Evolutionary conservation across 2,113 vertebrate species (phyloP).

Genomic region (Sapajus apella): DNA sequence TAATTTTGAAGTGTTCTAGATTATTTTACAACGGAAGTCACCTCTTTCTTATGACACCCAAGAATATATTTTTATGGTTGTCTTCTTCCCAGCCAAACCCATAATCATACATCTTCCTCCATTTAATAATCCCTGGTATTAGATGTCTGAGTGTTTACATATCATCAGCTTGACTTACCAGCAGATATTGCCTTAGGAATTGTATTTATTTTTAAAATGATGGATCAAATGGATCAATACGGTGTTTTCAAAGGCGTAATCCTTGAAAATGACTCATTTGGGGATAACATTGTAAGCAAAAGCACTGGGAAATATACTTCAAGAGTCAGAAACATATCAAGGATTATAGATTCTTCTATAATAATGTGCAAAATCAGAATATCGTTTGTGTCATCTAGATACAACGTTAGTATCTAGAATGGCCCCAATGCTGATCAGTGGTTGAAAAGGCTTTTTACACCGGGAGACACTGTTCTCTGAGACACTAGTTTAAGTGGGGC

Average conservation of each 20-base stretch:
- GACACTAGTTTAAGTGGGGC: neutral
- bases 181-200: constrained; percentile 58
- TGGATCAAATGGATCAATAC: neutral
- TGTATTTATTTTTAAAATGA: constrained; percentile 46
- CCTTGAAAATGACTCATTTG: constrained; percentile 20
- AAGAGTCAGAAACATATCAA: constrained; percentile 51
- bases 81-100: constrained; percentile 34
- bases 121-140: constrained; percentile 50
- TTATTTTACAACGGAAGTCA: constrained; percentile 47
- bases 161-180: constrained; percentile 62
- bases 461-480: neutral
- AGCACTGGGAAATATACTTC: constrained; percentile 48
- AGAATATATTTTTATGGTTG: neutral
- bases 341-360: constrained; percentile 34
- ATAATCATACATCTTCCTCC: neutral
- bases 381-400: neutral
- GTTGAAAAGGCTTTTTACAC: neutral
- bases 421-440: neutral
- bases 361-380: constrained; percentile 46
- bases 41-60: constrained; percentile 33
- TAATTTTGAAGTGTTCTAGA: constrained; percentile 51
- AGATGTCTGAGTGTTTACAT: neutral
- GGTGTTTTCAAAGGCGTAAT: constrained; percentile 17
- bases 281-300: constrained; percentile 19
- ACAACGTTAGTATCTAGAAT: neutral